Evolutionary conservation across 2,888 invertebrate species (phyloP).

Genomic region (Exephanes ischioxanthus): DNA sequence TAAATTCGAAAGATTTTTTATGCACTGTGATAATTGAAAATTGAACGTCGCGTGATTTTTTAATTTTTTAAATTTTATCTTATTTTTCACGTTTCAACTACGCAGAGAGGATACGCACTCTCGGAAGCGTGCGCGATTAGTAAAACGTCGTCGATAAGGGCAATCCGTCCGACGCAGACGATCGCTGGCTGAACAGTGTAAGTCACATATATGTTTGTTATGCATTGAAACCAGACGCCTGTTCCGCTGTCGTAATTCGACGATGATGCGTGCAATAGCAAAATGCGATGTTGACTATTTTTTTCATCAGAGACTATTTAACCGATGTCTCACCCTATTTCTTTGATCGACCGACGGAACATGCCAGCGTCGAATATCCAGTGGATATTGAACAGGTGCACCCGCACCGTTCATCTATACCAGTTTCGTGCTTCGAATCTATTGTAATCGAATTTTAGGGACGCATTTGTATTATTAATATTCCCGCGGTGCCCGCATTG

Average conservation of each 20-base stretch:
- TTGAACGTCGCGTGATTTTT: background rate
- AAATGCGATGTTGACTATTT: conserved; percentile 5
- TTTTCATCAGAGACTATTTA: conserved; percentile 1
- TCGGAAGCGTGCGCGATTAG: conserved; percentile 6
- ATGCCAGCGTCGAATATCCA: conserved; percentile 44
- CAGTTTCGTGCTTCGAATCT: conserved; percentile 1
- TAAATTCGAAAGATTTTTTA: background rate
- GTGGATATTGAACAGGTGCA: conserved; percentile 43
- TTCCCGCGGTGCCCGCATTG: background rate
- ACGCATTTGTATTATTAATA: background rate
- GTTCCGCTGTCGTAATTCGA: conserved; percentile 22
- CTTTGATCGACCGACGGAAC: conserved; percentile 10
- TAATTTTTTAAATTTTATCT: background rate
- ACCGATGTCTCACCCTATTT: conserved; percentile 17
- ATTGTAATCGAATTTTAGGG: background rate
- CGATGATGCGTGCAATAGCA: conserved; percentile 5
- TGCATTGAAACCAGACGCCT: background rate
- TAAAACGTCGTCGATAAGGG: conserved; percentile 27
- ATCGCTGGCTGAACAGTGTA: background rate
- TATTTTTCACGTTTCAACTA: background rate
- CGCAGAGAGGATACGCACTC: background rate
- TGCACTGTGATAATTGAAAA: no score
- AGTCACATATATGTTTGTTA: background rate
- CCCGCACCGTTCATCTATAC: conserved; percentile 35
- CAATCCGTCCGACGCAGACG: conserved; percentile 1